Conservation (phyloP, 2,113 vertebrate genomes). For the Ophiodon elongatus region DNA sequence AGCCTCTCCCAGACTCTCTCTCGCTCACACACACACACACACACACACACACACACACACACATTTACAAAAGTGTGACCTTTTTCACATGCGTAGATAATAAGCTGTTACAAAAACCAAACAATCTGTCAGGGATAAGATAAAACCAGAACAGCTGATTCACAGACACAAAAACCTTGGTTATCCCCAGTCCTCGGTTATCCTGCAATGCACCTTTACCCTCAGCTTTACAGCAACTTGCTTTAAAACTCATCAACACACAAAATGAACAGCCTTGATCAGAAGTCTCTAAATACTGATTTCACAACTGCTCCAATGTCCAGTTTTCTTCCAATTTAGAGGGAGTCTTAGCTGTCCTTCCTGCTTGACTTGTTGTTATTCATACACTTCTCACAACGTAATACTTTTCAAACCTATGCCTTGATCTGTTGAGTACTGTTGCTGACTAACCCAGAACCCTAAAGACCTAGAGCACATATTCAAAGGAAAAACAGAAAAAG, state of each 20-base stretch:
- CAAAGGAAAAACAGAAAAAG: conserved; percentile 25
- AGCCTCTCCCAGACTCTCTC: not conserved
- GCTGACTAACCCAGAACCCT: conserved; percentile 49
- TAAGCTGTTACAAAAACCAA: conserved; percentile 84
- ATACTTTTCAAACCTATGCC: conserved; percentile 30
- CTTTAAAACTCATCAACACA: not conserved
- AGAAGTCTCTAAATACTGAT: not conserved
- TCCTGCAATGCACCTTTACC: conserved; percentile 12
- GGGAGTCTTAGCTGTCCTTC: not conserved
- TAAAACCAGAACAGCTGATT: conserved; percentile 77
- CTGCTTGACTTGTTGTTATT: conserved; percentile 27
- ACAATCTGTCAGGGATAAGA: conserved; percentile 82
- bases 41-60: conserved; percentile 39
- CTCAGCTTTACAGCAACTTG: not conserved
- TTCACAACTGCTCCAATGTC: not conserved
- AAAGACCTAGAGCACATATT: conserved; percentile 38
- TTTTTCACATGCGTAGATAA: conserved; percentile 72
- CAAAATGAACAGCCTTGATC: not conserved
- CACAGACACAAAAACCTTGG: conserved; percentile 51
- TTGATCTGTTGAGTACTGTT: conserved; percentile 10
- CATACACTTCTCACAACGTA: conserved; percentile 14
- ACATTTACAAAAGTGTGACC: conserved; percentile 64
- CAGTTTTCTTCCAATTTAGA: not conserved
- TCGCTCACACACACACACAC: conserved; percentile 26
- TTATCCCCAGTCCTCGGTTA: not conserved